Evolutionary conservation across 2,113 vertebrate species (phyloP), one percentile per base, ranked within the genome.

Genomic region (Tachysurus vachellii): DNA sequence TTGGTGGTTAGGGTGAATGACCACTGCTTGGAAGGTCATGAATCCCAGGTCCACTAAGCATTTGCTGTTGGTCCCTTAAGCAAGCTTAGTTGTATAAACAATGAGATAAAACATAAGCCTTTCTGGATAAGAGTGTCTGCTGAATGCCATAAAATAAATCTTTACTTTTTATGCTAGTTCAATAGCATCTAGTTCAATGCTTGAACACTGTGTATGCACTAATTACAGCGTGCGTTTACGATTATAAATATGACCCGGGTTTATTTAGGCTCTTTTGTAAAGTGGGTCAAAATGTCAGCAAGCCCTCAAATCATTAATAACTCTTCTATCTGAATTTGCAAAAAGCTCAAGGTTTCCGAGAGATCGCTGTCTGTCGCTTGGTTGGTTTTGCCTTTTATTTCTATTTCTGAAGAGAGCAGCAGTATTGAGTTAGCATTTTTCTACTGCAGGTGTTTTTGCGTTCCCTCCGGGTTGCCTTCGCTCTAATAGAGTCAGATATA

Each of bases 401-500:
- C 47, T 47, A 53, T 70, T 77, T 68, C 47, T 56, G 76, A 66
- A 21, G 61, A 68, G 26, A n/a, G 26, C n/a, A 54, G 61, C 16
- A 3, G 64, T 68, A 0, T 76, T 64, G 31, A 77, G 26, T 56
- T 82, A 80, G 59, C 75, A 81, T n/a, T 83, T 88, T 28, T 88
- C 85, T 87, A 83, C 77, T 75, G 82, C 87, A 85, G 88, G 75
- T 91, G 75, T 77, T n/a, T n/a, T n/a, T 87, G 82, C 80, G 88
- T 88, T 66, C 87, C 79, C 21, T 77, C 82, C 85, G 86, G 84
- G 91, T 85, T 85, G 80, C 90, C 86, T 91, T 79, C 73, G 70
- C 68, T 84, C 64, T 91, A 93, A 94, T 90, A 87, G 86, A 75
- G 59, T 89, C 75, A 59, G 68, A 90, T 89, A 62, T 59, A 73